These are phyloP conservation scores for Sylvilagus floridanus DNA, from an alignment of 2,797 vertebrate species.

Conservation along the genomic window DNA sequence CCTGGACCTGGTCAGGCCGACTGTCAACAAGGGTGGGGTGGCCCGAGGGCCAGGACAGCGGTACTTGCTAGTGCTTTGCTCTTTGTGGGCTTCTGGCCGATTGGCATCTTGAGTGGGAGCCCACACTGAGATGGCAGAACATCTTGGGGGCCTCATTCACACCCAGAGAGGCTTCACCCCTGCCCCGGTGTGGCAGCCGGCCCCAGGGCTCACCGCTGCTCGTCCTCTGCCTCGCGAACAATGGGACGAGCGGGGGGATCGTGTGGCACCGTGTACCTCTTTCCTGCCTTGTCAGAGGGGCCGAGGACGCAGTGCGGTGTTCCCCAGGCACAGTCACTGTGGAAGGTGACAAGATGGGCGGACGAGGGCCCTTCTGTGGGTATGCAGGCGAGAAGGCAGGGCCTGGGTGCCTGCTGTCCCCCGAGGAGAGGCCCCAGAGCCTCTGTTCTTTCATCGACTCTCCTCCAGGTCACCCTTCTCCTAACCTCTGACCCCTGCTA, in stretches of 20 bases:
- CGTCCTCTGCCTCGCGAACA: background rate
- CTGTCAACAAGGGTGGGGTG: background rate
- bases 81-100: slow-evolving; percentile 23
- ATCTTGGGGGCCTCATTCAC: background rate
- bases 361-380: background rate
- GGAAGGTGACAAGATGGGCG: background rate
- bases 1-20: background rate
- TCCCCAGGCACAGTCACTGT: fast-evolving
- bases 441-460: background rate
- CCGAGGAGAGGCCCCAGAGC: background rate
- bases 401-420: background rate
- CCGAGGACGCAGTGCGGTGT: background rate
- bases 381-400: background rate
- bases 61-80: slow-evolving; percentile 58
- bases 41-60: background rate
- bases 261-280: fast-evolving
- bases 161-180: background rate
- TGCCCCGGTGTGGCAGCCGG: background rate
- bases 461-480: background rate
- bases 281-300: background rate
- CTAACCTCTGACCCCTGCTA: background rate
- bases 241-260: background rate
- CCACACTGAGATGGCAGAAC: background rate
- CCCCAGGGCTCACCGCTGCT: background rate
- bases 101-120: slow-evolving; percentile 22